A percentile compares a stretch with the other conserved stretches of the same genome.
These are phyloP conservation scores for Odocoileus hemionus DNA, from an alignment of 2,113 vertebrate genomes.

Conservation along the genomic window DNA sequence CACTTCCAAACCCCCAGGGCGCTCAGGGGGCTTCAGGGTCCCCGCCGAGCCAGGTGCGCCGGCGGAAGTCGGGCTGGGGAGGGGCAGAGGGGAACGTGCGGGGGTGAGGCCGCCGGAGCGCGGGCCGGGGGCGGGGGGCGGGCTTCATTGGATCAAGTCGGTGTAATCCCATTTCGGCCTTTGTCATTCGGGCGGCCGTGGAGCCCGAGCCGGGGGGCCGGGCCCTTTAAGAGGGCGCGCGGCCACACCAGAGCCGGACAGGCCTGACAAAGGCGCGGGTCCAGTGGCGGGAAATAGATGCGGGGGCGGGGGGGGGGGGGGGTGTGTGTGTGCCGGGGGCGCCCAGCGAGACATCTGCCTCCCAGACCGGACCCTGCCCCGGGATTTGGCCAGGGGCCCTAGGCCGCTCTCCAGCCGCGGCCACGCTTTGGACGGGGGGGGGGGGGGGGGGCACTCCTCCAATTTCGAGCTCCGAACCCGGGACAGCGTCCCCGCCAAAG, in stretches of 20 bases:
- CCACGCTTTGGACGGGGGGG: accelerated
- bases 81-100: constrained; percentile 78
- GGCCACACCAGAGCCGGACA: constrained; percentile 47
- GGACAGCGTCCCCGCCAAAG: background rate
- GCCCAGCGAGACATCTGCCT: constrained; percentile 68
- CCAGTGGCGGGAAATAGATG: constrained; percentile 86
- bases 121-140: background rate
- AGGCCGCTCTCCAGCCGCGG: background rate
- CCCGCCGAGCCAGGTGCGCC: constrained; percentile 79
- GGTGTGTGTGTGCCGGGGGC: background rate
- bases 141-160: constrained; percentile 23
- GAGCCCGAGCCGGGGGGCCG: background rate
- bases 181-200: constrained; percentile 35
- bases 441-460: background rate
- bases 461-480: accelerated
- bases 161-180: constrained; percentile 59
- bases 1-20: constrained; percentile 43
- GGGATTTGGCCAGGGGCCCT: background rate
- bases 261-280: constrained; percentile 68
- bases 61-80: constrained; percentile 84
- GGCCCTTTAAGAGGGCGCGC: constrained; percentile 33
- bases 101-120: constrained; percentile 62
- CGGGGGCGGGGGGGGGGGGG: constrained; percentile 25
- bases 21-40: background rate
- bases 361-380: constrained; percentile 47